A percentile compares a stretch with the other conserved stretches of the same genome.
phyloP scores from a whole-genome alignment of 1,140 invertebrate species.

The Habropoda laboriosa region DNA sequence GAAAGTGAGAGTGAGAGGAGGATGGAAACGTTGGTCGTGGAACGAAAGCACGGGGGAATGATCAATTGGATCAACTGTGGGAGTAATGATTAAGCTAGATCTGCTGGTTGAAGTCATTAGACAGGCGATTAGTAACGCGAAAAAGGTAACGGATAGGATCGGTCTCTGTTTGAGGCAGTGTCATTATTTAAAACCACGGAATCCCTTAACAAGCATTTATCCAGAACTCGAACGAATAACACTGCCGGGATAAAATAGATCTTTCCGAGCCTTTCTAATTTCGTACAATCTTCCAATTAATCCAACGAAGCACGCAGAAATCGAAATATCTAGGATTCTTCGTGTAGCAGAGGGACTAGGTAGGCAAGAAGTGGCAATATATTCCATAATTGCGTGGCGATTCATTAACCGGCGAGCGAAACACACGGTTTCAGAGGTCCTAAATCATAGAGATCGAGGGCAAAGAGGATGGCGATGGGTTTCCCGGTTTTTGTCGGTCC shows the following conservation, averaged over 20 bases:
- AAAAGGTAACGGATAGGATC: neutral
- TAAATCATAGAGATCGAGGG: conserved; percentile 48
- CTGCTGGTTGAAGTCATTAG: neutral
- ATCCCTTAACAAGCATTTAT: neutral
- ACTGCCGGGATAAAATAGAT: no score
- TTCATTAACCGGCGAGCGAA: conserved; percentile 44
- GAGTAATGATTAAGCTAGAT: conserved; percentile 3
- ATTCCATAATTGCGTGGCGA: neutral
- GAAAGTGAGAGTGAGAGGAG: neutral
- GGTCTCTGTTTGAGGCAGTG: neutral
- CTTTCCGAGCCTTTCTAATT: no score
- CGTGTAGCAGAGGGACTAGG: neutral
- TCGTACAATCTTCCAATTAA: no score
- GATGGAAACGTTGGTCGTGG: neutral
- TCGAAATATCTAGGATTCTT: neutral
- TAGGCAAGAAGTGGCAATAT: neutral
- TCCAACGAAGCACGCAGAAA: neutral
- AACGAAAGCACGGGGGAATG: neutral
- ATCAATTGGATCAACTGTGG: conserved; percentile 10
- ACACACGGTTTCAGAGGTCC: conserved; percentile 5
- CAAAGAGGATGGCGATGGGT: conserved; percentile 45
- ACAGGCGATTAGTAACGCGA: conserved; percentile 11
- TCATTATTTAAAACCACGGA: neutral
- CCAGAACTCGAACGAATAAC: neutral
- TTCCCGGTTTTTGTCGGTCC: conserved; percentile 58